Conservation (phyloP, 2,888 invertebrate genomes). For the Chrysina gloriosa region DNA sequence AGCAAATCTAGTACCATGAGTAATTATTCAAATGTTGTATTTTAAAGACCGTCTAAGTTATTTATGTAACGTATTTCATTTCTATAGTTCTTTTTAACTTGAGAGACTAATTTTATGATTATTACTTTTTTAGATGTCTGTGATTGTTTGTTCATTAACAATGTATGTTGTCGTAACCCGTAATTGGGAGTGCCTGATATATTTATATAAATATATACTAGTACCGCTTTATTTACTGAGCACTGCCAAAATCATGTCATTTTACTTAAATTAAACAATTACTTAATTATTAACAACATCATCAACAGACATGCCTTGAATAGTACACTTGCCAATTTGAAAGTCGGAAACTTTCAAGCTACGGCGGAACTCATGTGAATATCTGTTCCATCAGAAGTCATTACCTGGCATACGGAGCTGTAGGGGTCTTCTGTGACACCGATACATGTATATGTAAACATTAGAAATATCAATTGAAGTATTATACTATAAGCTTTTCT, state of each 20-base stretch:
- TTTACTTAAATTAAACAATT: slow-evolving; percentile 40
- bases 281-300: slow-evolving; percentile 42
- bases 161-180: slow-evolving; percentile 44
- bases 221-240: slow-evolving; percentile 46
- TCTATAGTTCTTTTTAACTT: slow-evolving; percentile 22
- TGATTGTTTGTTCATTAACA: slow-evolving; percentile 57
- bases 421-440: background rate
- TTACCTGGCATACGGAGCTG: background rate
- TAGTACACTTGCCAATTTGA: slow-evolving; percentile 56
- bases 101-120: slow-evolving; percentile 48
- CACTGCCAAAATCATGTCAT: slow-evolving; percentile 55
- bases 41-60: slow-evolving; percentile 18
- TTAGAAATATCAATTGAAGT: slow-evolving; percentile 38
- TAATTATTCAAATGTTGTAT: background rate
- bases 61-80: slow-evolving; percentile 19
- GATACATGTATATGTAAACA: slow-evolving; percentile 29
- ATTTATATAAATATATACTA: slow-evolving; percentile 43
- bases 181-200: slow-evolving; percentile 53
- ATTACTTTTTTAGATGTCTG: slow-evolving; percentile 58
- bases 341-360: background rate
- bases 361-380: too few species aligned
- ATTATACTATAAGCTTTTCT: slow-evolving; percentile 48
- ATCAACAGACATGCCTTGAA: too few species aligned
- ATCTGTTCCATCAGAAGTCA: background rate
- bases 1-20: too few species aligned